Evolutionary conservation across 2,888 invertebrate genomes (phyloP).

Genomic region (Dimorphilus gyrociliatus): DNA sequence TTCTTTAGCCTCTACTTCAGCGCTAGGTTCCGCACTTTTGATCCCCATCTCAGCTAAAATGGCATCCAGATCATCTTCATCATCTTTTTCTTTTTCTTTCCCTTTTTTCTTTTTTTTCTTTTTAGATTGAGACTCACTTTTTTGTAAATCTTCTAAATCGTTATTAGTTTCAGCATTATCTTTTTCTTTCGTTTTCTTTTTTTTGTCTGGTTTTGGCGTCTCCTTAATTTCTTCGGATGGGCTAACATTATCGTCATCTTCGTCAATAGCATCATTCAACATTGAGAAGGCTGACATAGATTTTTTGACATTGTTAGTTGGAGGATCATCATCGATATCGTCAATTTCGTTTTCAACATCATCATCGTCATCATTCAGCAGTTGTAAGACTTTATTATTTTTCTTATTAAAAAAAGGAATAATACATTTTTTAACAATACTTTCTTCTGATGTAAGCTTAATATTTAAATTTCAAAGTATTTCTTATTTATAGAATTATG

Average conservation of each 20-base stretch:
- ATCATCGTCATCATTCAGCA: slow-evolving; percentile 2
- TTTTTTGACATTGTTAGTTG: slow-evolving; percentile 1
- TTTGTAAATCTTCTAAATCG: slow-evolving; percentile 2
- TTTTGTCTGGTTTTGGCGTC: slow-evolving; percentile 4
- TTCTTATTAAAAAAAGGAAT: too few relatives aligned
- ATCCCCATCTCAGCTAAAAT: slow-evolving; percentile 24
- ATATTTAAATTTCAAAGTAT: too few relatives aligned
- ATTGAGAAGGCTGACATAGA: slow-evolving; percentile 6
- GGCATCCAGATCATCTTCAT: slow-evolving; percentile 32
- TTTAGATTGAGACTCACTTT: slow-evolving; percentile 4
- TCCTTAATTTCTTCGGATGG: not conserved
- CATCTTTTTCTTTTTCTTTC: slow-evolving; percentile 16
- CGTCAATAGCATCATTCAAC: slow-evolving; percentile 6
- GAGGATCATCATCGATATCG: not conserved
- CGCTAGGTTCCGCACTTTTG: slow-evolving; percentile 5
- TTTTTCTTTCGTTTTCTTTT: slow-evolving; percentile 7
- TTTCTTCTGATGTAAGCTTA: too few relatives aligned
- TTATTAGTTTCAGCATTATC: slow-evolving; percentile 3
- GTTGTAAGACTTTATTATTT: too few relatives aligned
- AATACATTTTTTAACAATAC: too few relatives aligned
- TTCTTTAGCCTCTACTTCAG: slow-evolving; percentile 13
- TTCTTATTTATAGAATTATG: too few relatives aligned
- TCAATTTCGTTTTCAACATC: not conserved
- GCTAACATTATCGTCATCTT: slow-evolving; percentile 3
- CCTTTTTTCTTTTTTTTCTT: slow-evolving; percentile 10